A percentile compares a stretch with the other conserved stretches of the same genome.
Evolutionary conservation across 1,140 invertebrate species (phyloP).

Genomic region (Oncopodura yosiiana): DNA sequence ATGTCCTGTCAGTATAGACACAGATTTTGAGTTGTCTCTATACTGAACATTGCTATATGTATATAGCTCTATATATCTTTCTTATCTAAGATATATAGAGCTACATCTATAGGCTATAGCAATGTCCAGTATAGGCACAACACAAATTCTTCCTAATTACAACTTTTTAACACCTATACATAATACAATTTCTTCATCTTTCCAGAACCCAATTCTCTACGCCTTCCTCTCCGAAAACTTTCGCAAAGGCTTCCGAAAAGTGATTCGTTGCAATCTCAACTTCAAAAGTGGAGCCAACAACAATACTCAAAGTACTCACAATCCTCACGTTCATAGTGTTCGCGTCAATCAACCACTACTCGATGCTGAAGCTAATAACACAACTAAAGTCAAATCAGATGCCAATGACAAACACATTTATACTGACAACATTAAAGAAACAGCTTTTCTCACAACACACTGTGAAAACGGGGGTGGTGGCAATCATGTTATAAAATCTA

Average conservation of each 20-base stretch:
- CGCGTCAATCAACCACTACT: not conserved
- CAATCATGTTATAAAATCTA: constrained; percentile 10
- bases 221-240: constrained; percentile 82
- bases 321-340: constrained; percentile 4
- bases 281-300: constrained; percentile 28
- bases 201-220: constrained; percentile 86
- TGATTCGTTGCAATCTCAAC: constrained; percentile 44
- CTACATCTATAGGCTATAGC: no score
- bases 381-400: not conserved
- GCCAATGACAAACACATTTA: not conserved
- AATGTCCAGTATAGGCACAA: no score
- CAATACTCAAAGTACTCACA: constrained; percentile 1
- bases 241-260: constrained; percentile 67
- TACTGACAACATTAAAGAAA: constrained; percentile 20
- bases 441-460: constrained; percentile 24
- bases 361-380: constrained; percentile 14
- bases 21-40: no score
- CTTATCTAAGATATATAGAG: no score
- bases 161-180: no score
- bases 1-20: no score
- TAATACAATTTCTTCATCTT: no score
- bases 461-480: constrained; percentile 25
- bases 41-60: no score
- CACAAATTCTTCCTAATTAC: no score
- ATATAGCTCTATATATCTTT: no score